phyloP scores from a whole-genome alignment of 2,888 invertebrate genomes.

The Epinotia demarniana region DNA sequence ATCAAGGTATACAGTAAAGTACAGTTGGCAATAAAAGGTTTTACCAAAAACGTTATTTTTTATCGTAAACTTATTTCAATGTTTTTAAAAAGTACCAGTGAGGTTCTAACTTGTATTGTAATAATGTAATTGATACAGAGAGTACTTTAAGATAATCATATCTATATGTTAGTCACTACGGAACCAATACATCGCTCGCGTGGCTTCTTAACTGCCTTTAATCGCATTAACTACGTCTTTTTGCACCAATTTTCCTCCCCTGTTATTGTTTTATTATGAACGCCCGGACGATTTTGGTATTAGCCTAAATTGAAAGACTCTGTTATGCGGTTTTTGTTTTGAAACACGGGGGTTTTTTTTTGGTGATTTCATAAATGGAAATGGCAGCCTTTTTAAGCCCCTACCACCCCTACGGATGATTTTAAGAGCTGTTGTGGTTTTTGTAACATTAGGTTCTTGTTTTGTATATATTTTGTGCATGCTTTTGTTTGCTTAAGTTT shows the following conservation, averaged over 20 bases:
- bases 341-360: constrained; percentile 2
- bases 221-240: constrained; percentile 44
- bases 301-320: constrained; percentile 34
- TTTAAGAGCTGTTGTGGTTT: not conserved
- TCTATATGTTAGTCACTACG: not conserved
- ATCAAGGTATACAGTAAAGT: too few species aligned
- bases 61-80: too few species aligned
- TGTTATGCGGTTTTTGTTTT: constrained; percentile 25
- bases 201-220: constrained; percentile 45
- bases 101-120: too few species aligned
- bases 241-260: constrained; percentile 43
- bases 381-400: constrained; percentile 7
- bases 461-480: too few species aligned
- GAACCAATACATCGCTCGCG: not conserved
- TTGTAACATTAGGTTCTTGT: not conserved
- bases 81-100: too few species aligned
- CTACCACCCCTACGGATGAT: not conserved
- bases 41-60: too few species aligned
- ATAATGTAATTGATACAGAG: too few species aligned
- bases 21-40: too few species aligned
- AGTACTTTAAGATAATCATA: too few species aligned
- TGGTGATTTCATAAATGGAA: not conserved
- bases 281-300: constrained; percentile 32
- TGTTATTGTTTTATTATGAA: constrained; percentile 43
- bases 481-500: too few species aligned